phyloP scores from a whole-genome alignment of 2,113 vertebrate species.

The Bos javanicus region DNA sequence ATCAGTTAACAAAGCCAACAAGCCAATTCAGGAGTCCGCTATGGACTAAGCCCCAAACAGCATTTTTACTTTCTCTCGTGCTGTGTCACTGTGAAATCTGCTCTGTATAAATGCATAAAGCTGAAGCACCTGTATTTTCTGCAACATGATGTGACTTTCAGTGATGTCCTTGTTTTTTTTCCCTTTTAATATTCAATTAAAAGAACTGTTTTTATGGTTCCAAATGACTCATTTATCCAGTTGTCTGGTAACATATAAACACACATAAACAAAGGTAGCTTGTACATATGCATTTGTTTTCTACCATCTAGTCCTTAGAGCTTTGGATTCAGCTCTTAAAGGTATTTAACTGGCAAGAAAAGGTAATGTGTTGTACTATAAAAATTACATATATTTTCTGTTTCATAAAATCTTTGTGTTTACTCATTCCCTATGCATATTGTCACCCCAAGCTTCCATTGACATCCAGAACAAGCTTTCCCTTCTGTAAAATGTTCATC shows the following conservation, averaged over 20 bases:
- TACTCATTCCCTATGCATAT: background rate
- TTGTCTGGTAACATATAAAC: slow-evolving; percentile 40
- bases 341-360: background rate
- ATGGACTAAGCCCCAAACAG: background rate
- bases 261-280: slow-evolving; percentile 41
- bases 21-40: background rate
- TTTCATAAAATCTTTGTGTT: background rate
- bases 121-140: slow-evolving; percentile 17
- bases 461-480: background rate
- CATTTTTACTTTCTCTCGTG: background rate
- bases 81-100: background rate
- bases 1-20: background rate
- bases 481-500: background rate
- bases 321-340: background rate
- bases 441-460: background rate
- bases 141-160: background rate
- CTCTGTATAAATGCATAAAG: background rate
- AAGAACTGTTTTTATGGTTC: slow-evolving; percentile 40
- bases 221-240: slow-evolving; percentile 9
- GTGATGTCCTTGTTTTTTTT: background rate
- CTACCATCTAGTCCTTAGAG: background rate
- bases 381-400: background rate
- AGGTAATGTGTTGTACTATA: background rate
- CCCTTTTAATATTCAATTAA: slow-evolving; percentile 35
- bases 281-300: slow-evolving; percentile 31